Percentiles rank a stretch among this genome's conserved stretches.
These are phyloP conservation scores for Coendou prehensilis DNA, from an alignment of 2,797 vertebrate genomes.

Conservation along the genomic window DNA sequence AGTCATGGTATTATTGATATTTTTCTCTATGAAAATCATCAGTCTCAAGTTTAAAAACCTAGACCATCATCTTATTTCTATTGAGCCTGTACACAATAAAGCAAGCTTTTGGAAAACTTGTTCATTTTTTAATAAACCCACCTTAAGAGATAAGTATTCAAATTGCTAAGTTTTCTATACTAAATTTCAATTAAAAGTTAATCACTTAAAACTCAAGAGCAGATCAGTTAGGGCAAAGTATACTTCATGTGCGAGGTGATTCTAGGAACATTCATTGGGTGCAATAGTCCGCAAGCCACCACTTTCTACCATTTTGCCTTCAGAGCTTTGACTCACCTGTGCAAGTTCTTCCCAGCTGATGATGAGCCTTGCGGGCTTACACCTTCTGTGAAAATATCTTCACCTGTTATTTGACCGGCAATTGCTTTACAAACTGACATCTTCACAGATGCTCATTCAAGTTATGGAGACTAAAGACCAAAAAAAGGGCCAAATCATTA, in stretches of 20 bases:
- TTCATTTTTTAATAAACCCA: slow-evolving; percentile 33
- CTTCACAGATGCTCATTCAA: neutral
- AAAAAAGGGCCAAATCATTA: neutral
- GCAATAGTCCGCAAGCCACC: too few species aligned
- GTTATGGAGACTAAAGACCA: neutral
- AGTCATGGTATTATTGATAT: neutral
- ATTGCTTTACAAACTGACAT: neutral
- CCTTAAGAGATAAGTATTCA: slow-evolving; percentile 4
- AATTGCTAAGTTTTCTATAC: slow-evolving; percentile 25
- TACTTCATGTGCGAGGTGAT: neutral
- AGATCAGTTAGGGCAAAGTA: neutral
- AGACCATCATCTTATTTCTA: slow-evolving; percentile 35
- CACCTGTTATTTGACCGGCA: neutral
- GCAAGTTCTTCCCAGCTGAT: neutral
- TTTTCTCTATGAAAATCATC: slow-evolving; percentile 42
- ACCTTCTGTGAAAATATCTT: neutral
- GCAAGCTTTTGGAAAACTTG: slow-evolving; percentile 13
- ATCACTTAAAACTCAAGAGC: neutral
- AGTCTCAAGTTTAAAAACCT: slow-evolving; percentile 47
- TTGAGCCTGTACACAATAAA: slow-evolving; percentile 1
- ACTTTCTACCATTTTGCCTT: neutral
- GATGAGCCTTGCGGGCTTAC: neutral
- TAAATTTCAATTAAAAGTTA: neutral
- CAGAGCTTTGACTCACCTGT: neutral
- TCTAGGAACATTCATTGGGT: neutral